Percentiles rank a stretch among this genome's conserved stretches.
phyloP scores from a whole-genome alignment of 2,797 vertebrate species.

The Chiroxiphia lanceolata region DNA sequence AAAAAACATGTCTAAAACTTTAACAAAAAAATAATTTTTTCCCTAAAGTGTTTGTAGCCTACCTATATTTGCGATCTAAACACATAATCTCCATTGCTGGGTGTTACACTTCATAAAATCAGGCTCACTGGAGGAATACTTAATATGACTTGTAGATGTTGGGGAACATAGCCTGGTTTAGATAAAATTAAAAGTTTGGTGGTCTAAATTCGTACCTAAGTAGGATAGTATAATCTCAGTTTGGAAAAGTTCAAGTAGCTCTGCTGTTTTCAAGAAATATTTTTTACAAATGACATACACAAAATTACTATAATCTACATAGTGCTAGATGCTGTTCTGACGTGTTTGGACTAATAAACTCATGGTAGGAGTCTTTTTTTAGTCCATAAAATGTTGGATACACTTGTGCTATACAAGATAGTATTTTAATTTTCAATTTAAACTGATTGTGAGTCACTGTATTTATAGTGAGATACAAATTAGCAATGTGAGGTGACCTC shows the following conservation, averaged over 20 bases:
- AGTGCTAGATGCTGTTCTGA: neutral
- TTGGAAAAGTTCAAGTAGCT: neutral
- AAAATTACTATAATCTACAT: neutral
- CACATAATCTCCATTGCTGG: neutral
- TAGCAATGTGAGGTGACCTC: neutral
- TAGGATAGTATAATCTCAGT: neutral
- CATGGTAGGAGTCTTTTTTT: neutral
- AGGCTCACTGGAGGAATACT: neutral
- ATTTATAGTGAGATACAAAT: neutral
- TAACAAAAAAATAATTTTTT: neutral
- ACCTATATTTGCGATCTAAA: neutral
- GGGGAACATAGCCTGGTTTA: neutral
- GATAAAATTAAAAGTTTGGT: neutral
- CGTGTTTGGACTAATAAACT: neutral
- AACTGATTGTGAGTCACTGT: fast-evolving
- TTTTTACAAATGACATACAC: neutral
- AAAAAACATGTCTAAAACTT: neutral
- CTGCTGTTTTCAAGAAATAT: neutral
- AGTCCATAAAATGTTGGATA: neutral
- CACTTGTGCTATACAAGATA: neutral
- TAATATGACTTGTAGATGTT: neutral
- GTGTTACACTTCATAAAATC: neutral
- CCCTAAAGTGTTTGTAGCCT: neutral
- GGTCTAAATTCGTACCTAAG: neutral
- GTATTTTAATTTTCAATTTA: neutral